Evolutionary conservation across 2,113 vertebrate species (phyloP).

Genomic region (Phalacrocorax aristotelis): DNA sequence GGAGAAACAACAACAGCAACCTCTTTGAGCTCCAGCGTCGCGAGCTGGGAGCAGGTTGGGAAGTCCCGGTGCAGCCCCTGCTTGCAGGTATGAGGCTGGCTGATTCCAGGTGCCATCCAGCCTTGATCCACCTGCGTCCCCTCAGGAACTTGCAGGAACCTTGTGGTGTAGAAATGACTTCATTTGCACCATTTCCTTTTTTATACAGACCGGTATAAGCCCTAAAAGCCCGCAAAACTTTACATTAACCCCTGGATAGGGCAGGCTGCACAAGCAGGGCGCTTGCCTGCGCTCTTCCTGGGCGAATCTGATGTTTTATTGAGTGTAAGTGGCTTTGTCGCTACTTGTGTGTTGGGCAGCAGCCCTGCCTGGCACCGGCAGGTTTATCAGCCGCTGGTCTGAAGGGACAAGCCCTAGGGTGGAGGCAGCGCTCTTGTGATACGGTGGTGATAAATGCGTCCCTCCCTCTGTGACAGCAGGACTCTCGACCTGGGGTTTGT

Average conservation of each 20-base stretch:
- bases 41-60: neutral
- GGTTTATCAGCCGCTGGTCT: neutral
- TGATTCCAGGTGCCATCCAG: neutral
- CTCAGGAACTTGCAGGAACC: neutral
- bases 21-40: neutral
- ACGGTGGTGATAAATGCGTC: neutral
- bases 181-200: neutral
- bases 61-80: neutral
- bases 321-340: accelerated
- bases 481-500: neutral
- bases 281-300: accelerated
- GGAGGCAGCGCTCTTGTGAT: neutral
- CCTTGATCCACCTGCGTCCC: neutral
- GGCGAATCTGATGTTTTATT: accelerated
- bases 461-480: neutral
- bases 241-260: accelerated
- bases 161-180: neutral
- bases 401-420: neutral
- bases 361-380: neutral
- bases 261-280: neutral
- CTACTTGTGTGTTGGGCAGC: accelerated
- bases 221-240: neutral
- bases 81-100: neutral
- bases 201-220: neutral
- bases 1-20: neutral